Percentiles rank a stretch among this genome's conserved stretches.
Conservation (phyloP, 2,113 vertebrate species). For the Psettodes erumei region DNA sequence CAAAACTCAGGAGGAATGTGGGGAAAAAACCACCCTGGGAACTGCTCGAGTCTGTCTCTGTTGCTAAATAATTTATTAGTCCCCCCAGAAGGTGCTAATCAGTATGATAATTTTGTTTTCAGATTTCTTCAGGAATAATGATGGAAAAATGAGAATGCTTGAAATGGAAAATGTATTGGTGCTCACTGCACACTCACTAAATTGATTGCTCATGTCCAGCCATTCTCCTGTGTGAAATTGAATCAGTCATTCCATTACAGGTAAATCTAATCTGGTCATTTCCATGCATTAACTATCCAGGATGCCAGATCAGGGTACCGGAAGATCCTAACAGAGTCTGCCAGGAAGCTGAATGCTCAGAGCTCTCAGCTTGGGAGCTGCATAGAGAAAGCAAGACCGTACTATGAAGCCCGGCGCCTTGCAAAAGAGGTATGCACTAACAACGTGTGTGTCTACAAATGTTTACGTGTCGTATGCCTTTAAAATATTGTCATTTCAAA, state of each 20-base stretch:
- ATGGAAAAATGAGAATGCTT: constrained; percentile 8
- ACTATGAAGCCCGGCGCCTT: constrained; percentile 91
- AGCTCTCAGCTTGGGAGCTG: constrained; percentile 92
- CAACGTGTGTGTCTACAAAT: not conserved
- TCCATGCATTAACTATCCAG: constrained; percentile 73
- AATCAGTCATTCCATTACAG: constrained; percentile 32
- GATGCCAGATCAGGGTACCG: constrained; percentile 92
- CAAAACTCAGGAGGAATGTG: constrained; percentile 19
- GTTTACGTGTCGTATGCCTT: not conserved
- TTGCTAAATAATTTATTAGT: constrained; percentile 47
- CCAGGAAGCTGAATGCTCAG: constrained; percentile 91
- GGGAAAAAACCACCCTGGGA: not conserved
- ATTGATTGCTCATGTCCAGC: constrained; percentile 14
- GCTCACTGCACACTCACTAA: not conserved
- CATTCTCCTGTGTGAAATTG: not conserved
- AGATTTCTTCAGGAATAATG: not conserved
- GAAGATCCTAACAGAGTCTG: constrained; percentile 93
- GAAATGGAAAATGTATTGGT: constrained; percentile 14
- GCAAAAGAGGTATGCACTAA: constrained; percentile 87
- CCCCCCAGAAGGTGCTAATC: constrained; percentile 17
- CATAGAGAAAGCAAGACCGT: constrained; percentile 93
- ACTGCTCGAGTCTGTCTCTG: constrained; percentile 14
- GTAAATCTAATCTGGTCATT: constrained; percentile 57
- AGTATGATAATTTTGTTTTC: constrained; percentile 46
- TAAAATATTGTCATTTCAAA: not conserved